Evolutionary conservation across 2,113 vertebrate genomes (phyloP).

Genomic region (Phasianus colchicus): DNA sequence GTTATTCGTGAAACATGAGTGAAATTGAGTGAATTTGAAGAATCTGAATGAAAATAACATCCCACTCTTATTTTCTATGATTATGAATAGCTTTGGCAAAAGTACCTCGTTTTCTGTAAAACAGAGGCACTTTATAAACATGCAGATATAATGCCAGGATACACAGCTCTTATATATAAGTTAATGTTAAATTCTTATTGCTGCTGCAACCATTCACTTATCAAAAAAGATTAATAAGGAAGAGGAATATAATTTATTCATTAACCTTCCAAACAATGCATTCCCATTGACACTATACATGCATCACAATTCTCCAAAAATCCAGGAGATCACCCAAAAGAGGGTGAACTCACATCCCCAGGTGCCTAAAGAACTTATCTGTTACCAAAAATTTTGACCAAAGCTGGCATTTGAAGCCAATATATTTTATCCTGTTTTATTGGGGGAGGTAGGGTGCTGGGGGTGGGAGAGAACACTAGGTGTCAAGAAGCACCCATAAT

Average conservation of each 20-base stretch:
- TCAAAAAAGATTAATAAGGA: slow-evolving; percentile 17
- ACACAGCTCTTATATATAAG: not conserved
- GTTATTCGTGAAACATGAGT: not conserved
- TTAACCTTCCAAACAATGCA: slow-evolving; percentile 31
- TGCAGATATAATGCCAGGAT: not conserved
- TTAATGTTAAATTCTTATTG: slow-evolving; percentile 4
- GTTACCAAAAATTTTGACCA: slow-evolving; percentile 15
- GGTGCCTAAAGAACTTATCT: slow-evolving; percentile 1
- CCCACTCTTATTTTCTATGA: not conserved
- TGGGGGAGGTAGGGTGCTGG: not conserved
- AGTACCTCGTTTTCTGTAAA: not conserved
- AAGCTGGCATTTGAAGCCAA: not conserved
- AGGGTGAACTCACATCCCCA: not conserved
- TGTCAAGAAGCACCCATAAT: not conserved
- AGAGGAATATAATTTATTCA: not conserved
- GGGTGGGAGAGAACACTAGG: not conserved
- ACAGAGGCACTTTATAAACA: not conserved
- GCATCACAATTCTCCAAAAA: not conserved
- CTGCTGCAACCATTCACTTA: slow-evolving; percentile 35
- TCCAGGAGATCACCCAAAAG: not conserved
- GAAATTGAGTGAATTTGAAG: not conserved
- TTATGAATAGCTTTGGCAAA: not conserved
- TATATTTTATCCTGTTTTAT: not conserved
- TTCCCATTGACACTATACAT: not conserved
- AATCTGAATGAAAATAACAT: not conserved